phyloP scores from a whole-genome alignment of 2,888 invertebrate species.

The Unio delphinus region DNA sequence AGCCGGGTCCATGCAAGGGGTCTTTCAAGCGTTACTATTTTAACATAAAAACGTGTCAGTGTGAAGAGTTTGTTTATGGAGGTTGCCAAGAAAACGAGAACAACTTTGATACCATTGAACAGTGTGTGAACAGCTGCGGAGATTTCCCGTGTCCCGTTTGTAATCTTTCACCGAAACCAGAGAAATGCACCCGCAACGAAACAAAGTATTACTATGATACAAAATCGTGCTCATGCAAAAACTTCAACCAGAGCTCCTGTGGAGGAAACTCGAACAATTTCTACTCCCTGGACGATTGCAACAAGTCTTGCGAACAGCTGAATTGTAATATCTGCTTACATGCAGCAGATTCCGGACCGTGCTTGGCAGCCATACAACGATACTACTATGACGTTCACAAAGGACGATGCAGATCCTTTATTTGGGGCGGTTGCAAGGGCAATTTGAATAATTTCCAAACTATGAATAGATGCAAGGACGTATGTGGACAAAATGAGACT shows the following conservation, averaged over 20 bases:
- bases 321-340: constrained; percentile 2
- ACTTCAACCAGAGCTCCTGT: too few relatives aligned
- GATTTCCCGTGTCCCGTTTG: too few relatives aligned
- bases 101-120: background rate
- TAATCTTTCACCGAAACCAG: too few relatives aligned
- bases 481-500: too few relatives aligned
- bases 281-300: background rate
- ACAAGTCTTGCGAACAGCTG: too few relatives aligned
- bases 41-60: too few relatives aligned
- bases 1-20: background rate
- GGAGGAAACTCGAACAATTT: background rate
- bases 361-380: constrained; percentile 7
- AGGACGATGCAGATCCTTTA: constrained; percentile 8
- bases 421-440: constrained; percentile 14
- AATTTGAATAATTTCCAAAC: constrained; percentile 14
- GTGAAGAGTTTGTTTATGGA: too few relatives aligned
- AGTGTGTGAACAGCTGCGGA: background rate
- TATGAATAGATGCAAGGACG: too few relatives aligned
- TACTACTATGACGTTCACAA: constrained; percentile 8
- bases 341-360: constrained; percentile 6
- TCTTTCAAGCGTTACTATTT: background rate
- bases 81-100: too few relatives aligned
- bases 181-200: too few relatives aligned
- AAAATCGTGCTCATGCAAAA: too few relatives aligned
- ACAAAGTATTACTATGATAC: too few relatives aligned